Base-by-base conservation (phyloP, 2,797 vertebrate genomes). In the Sebastes hubbsi region DNA sequence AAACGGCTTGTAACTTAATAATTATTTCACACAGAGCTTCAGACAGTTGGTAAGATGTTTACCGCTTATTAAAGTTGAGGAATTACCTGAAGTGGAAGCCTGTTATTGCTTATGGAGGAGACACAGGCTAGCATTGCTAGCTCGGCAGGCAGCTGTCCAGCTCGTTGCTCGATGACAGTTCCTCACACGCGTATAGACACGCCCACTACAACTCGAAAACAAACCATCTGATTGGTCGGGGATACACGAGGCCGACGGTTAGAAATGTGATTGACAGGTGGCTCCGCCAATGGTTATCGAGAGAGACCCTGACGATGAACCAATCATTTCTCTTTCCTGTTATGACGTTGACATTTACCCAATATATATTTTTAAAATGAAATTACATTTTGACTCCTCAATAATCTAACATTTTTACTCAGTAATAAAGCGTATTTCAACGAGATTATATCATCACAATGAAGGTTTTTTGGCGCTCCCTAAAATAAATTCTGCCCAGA, bases 151-250 rank as follows among this genome's bases (percentile, higher is more conserved):
- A 68, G 30, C 71, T 54, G 69, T 83, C 27, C 83, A 76, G 73
- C 55, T 67, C 13, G 65, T 67, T 30, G 18, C 65, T 75, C 42
- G 71, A 72, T 93, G 93, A 93, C 93, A 95, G 89, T 88, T 93
- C 84, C 84, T 86, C 85, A 87, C 91, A 91, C 91, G 89, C 92
- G 90, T 70, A 6, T 61, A 72, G 86, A 12, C 89, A 94, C 95
- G 91, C 95, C 95, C 84, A 92, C 89, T 86, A 84, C 90, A 70
- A 87, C 90, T 93, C 81, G 80, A 96, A 96, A 96, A 96, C 95
- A 96, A 96, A 95, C 6, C 20, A 11, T 10, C 0, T 73, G 91
- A 96, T 95, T 96, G 95, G 95, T 78, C 59, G 54, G 16, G 66
- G 30, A 11, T 20, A 20, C 66, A 68, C 58, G 63, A 42, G 75